Base-by-base conservation (phyloP, 2,113 vertebrate genomes). In the Machaerirhynchus nigripectus region DNA sequence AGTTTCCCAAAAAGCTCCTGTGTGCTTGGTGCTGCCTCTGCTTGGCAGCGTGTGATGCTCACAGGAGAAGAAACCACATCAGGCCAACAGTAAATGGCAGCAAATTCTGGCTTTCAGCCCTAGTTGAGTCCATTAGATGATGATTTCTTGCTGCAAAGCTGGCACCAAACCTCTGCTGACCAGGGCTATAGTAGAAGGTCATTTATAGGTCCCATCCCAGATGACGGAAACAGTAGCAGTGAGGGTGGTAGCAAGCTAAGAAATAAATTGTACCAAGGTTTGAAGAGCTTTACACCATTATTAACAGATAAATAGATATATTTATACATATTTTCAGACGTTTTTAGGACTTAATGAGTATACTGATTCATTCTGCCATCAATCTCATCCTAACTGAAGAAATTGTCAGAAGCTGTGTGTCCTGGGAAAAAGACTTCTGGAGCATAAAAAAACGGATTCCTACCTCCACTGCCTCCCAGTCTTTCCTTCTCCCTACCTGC, bases 81-180 rank as follows among this genome's bases (percentile, higher is more conserved):
- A 39, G 46, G 30, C 40, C 55, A 88, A 33, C 31, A 56, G 35
- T 56, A 90, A 93, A 78, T 24, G 56, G 52, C 76, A 90, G 50
- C 11, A 71, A 75, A 75, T 65, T 71, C 76, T 94, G 90, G 44
- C 71, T 95, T 88, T 80, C n/a, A 69, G 60, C 14, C 67, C 24
- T 56, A 8, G 7, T 0, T 71, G 27, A 92, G 61, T 37, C 76
- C 65, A 76, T 92, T 84, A 87, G 85, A 71, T 77, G 46, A 90
- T 87, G 64, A 94, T 92, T 87, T 94, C 65, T 79, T 94, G 28
- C 80, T 65, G 64, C 65, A 79, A 65, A 94, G 23, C 18, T 94
- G 90, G 92, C 90, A 93, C 15, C 0, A 2, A 75, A 75, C n/a
- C 18, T 75, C 13, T 46, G 22, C 3, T 12, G 60, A 84, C 31